phyloP scores from a whole-genome alignment of 1,140 invertebrate genomes.

The Rhynchophorus ferrugineus region DNA sequence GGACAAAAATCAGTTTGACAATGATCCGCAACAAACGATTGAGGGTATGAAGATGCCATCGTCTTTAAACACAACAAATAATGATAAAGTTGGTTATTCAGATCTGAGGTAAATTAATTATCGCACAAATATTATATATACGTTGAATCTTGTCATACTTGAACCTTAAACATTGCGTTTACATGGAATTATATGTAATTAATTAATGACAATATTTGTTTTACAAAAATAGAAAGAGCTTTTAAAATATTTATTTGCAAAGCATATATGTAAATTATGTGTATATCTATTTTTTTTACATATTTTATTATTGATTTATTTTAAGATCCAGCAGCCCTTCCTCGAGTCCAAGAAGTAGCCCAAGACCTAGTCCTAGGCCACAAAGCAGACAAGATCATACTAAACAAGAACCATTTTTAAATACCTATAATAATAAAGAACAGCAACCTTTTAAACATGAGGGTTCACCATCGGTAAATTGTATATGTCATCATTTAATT shows the following conservation, averaged over 20 bases:
- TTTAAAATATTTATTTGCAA: no score
- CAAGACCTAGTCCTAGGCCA: conserved; percentile 37
- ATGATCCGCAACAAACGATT: not conserved
- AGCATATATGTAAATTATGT: no score
- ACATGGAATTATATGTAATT: no score
- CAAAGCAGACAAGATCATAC: conserved; percentile 33
- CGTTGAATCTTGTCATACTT: no score
- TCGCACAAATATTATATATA: no score
- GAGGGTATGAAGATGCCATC: conserved; percentile 24
- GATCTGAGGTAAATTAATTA: not conserved
- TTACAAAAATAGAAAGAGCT: no score
- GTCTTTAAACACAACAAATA: conserved; percentile 11
- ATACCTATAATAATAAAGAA: conserved; percentile 21
- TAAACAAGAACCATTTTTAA: conserved; percentile 27
- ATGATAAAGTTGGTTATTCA: not conserved
- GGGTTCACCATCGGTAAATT: conserved; percentile 32
- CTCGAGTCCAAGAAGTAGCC: conserved; percentile 37
- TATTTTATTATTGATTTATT: no score
- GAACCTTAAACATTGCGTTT: no score
- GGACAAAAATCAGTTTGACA: conserved; percentile 8
- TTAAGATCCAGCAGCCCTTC: conserved; percentile 33
- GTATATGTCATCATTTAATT: conserved; percentile 13
- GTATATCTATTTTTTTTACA: no score
- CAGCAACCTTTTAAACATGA: conserved; percentile 25
- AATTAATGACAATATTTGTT: no score